Evolutionary conservation across 2,888 invertebrate genomes (phyloP), one percentile per base, ranked within the genome.

Genomic region (Acheta domesticus): DNA sequence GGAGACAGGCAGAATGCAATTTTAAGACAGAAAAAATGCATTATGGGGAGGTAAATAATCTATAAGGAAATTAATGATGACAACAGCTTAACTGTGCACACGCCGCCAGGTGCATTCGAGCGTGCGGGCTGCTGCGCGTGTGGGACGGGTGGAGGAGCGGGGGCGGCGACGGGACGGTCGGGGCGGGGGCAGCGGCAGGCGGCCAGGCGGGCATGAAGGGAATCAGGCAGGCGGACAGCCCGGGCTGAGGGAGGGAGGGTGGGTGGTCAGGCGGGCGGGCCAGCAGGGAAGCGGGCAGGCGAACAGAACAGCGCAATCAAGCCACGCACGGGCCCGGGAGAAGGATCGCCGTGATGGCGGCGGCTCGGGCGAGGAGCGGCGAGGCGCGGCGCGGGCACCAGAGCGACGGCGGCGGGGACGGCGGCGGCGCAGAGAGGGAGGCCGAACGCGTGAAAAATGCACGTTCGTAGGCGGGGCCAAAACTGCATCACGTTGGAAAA

Each of bases 11-110:
- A 62, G 62, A 62, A 62, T 62, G 62, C 62, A 62, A 62, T 62
- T 62, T 62, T 62, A 62, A 62, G 62, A 62, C 62, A 62, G 62
- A 62, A 62, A n/a, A 62, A 62, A 62, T 62, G 62, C 62, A 62
- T 62, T 62, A 62, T 62, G 62, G 62, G 62, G 62, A 62, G 62
- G 62, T 62, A 62, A 62, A 62, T 62, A 62, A 62, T 62, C 62
- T 62, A 62, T 62, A 62, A 62, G 62, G 62, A 62, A 62, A 62
- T 62, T 62, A 62, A 62, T 62, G 62, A 62, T 62, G 62, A 62
- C 62, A 62, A 62, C n/a, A 62, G 62, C 62, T 62, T 62, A 62
- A 62, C 62, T 62, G 62, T 62, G 62, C n/a, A 62, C 62, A 62
- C 16, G 62, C 62, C 62, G 62, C 62, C 62, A 62, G 62, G 62